Base-by-base conservation (phyloP, 1,140 invertebrate genomes). In the Andrena cerasifolii region DNA sequence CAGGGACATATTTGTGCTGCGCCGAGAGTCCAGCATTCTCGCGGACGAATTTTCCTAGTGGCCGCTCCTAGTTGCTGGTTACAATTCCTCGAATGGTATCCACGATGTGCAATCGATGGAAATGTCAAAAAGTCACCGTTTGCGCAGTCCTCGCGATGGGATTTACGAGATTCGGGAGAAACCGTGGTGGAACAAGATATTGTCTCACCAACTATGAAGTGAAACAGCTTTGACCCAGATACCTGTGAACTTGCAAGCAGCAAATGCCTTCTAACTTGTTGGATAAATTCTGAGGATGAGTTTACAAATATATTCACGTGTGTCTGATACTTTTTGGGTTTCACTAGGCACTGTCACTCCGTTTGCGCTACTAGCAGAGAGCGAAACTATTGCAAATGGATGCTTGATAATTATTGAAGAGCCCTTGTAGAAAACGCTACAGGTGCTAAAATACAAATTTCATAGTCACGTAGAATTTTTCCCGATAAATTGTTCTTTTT, bases 51-150 rank as follows among this genome's bases (percentile, higher is more conserved):
- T 5, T 43, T 21, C 33, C 33, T 8, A 2, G 18, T 10, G 18
- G 14, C n/a, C 18, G 5, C 26, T 14, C 10, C 26, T 31, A 12
- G 31, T 14, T 61, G 65, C 43, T 51, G 53, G 10, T 76, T 21
- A 26, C 62, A 59, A 26, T 36, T 66, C 26, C n/a, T 54, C 21
- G 62, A 45, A 73, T 28, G 40, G 26, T 43, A 72, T 43, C 4
- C n/a, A 3, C 21, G 26, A 45, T 49, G 43, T 49, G 43, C 26
- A 53, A 40, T 16, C 16, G 12, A 6, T 33, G 31, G 28, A 76
- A 82, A 82, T 80, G 65, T 82, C 70, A 80, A 61, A 80, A 80
- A 75, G 80, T 82, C 70, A 71, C 54, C 3, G 67, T 59, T 16
- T n/a, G 51, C 21, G 21, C 36, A n/a, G 40, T 43, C 31, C 10